Base-by-base conservation (phyloP, 1,140 invertebrate genomes). In the Triops cancriformis region DNA sequence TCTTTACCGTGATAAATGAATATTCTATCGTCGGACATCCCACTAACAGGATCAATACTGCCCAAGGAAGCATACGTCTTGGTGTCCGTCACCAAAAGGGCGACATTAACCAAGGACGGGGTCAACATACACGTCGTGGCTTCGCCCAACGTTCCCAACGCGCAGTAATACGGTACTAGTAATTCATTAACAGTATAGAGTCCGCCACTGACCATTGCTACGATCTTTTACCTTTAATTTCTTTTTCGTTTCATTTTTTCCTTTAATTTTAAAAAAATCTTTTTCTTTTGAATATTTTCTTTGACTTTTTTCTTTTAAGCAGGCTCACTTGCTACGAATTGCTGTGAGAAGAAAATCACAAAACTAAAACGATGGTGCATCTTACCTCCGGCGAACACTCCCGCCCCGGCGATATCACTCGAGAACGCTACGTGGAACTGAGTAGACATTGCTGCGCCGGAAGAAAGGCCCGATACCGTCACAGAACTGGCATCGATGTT, bases 371-470 rank as follows among this genome's bases (percentile, higher is more conserved):
- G n/a, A 12, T 3, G 14, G 31, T 75, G 27, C 1, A 75, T 23
- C 77, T 80, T 81, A 85, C 85, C 80, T 82, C 85, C 85, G 37
- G 85, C 85, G 73, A 85, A 81, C 5, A 85, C 77, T 31, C 84
- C 85, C 14, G 80, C 83, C 31, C 85, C 85, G 79, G 83, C 82
- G 26, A 86, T 80, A 7, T 80, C 79, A 18, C 76, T 78, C 0
- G 85, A 86, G 73, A 80, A 82, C 1, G 83, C 84, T 7, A 86
- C 84, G 80, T 86, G 85, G 41, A 84, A 80, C 80, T 86, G 85
- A 72, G 82, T 82, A 28, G 85, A 85, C 83, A 86, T 85, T 42
- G 82, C 82, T 45, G 82, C 85, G 37, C 85, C 85, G 31, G 84
- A 82, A 9, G 84, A 85, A 12, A 86, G 82, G 9, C 85, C 85